phyloP scores from a whole-genome alignment of 2,797 vertebrate species.

The Xerus rutilus region DNA sequence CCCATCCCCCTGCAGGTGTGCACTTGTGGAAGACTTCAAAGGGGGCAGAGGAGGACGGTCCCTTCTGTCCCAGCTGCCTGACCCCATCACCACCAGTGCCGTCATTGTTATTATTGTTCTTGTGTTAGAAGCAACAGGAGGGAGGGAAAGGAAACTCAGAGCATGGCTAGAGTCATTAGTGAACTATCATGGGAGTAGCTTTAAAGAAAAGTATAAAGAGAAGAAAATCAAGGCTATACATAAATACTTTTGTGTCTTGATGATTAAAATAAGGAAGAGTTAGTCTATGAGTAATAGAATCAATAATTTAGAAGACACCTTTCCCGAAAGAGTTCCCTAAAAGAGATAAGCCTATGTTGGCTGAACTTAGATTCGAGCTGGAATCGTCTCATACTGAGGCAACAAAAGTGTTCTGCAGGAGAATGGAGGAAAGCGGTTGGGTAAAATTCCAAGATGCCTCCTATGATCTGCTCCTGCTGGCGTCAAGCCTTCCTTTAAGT shows the following conservation, averaged over 20 bases:
- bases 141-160: constrained; percentile 7
- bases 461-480: not conserved
- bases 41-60: not conserved
- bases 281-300: not conserved
- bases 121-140: constrained; percentile 59
- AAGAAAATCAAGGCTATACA: constrained; percentile 10
- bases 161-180: not conserved
- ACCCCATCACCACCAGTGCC: constrained; percentile 30
- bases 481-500: not conserved
- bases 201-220: constrained; percentile 32
- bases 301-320: constrained; percentile 35
- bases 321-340: constrained; percentile 1
- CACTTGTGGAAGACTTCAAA: constrained; percentile 64
- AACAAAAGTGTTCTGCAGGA: not conserved
- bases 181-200: constrained; percentile 25
- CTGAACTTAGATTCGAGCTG: not conserved
- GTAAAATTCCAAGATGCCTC: not conserved
- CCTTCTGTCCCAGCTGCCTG: constrained; percentile 68
- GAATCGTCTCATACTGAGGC: constrained; percentile 24
- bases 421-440: not conserved
- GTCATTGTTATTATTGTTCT: constrained; percentile 62
- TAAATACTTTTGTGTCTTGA: constrained; percentile 21
- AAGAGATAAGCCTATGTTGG: constrained; percentile 28
- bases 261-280: not conserved
- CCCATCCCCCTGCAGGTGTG: constrained; percentile 73